A percentile compares a stretch with the other conserved stretches of the same genome.
Conservation (phyloP, 2,888 invertebrate species). For the Trissonchulus latispiculum region DNA sequence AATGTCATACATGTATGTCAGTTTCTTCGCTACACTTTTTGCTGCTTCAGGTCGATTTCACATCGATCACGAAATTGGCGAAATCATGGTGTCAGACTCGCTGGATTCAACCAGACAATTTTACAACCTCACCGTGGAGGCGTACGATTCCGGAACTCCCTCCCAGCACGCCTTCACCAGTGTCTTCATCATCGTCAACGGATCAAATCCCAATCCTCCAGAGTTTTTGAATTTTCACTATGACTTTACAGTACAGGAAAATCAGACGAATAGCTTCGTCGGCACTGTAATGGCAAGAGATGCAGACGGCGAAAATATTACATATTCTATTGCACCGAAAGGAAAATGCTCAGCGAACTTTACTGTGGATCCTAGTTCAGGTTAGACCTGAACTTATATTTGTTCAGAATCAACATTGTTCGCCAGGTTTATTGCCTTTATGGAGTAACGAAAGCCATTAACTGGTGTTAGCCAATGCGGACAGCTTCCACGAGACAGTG, state of each 20-base stretch:
- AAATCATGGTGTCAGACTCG: neutral
- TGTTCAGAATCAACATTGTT: no score
- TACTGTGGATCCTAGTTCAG: neutral
- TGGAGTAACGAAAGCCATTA: no score
- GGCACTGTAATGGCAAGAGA: constrained; percentile 51
- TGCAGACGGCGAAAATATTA: constrained; percentile 49
- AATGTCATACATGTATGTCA: no score
- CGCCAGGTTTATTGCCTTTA: no score
- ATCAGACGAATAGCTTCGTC: constrained; percentile 83
- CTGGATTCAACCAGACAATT: neutral
- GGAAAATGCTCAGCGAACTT: neutral
- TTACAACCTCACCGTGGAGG: constrained; percentile 18
- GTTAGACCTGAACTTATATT: no score
- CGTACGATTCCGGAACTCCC: constrained; percentile 19
- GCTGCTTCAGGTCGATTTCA: constrained; percentile 7
- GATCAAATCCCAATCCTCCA: constrained; percentile 18
- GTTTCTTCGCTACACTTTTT: no score
- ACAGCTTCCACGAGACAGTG: no score
- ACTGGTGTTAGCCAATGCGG: no score
- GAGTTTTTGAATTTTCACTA: constrained; percentile 11
- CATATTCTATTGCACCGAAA: neutral
- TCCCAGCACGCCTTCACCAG: neutral
- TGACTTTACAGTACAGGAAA: constrained; percentile 64
- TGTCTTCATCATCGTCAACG: constrained; percentile 11
- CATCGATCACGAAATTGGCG: constrained; percentile 16